Base-by-base conservation (phyloP, 2,888 invertebrate species). In the Eilema sororculum region DNA sequence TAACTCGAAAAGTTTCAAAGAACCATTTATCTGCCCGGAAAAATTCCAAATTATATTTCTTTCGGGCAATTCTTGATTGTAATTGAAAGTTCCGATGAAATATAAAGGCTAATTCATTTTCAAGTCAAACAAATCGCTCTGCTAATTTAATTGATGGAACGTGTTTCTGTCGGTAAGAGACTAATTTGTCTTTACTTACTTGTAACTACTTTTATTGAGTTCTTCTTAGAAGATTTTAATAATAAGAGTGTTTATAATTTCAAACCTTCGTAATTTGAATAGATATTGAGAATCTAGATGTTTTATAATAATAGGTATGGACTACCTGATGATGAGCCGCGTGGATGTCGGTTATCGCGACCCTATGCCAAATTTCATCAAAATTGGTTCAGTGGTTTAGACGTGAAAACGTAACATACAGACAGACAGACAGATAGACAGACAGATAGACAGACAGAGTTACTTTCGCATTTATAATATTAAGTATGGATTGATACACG, bases 21-120 rank as follows among this genome's bases (percentile, higher is more conserved):
- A 84, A 83, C 86, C 86, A 88, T 88, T 86, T 84, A 86, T 86
- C 83, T 76, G 77, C 73, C 73, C 76, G 78, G 81, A 86, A 87
- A 87, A 86, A 85, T 76, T 83, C 80, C 79, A 84, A 87, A 86
- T 87, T 87, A 87, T 84, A 83, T 87, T 87, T 84, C 81, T 76
- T 87, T 81, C 67, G 75, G 78, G 75, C 83, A 80, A 84, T 87
- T 86, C 84, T 78, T 80, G 82, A 85, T 84, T 86, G 83, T 86
- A 85, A 88, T 86, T 86, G 84, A 84, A 85, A 82, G 76, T 83
- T 76, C 46, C 72, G 69, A 75, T 84, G 77, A 84, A 87, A 84
- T 85, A 81, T 82, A 74, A 75, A 75, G 71, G 68, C 66, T 75
- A 69, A 77, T 75, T 65, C 65, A 67, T 75, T 78, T 67, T n/a